These are phyloP conservation scores for Hypsopygia costalis DNA, from an alignment of 2,888 invertebrate species.

Conservation along the genomic window DNA sequence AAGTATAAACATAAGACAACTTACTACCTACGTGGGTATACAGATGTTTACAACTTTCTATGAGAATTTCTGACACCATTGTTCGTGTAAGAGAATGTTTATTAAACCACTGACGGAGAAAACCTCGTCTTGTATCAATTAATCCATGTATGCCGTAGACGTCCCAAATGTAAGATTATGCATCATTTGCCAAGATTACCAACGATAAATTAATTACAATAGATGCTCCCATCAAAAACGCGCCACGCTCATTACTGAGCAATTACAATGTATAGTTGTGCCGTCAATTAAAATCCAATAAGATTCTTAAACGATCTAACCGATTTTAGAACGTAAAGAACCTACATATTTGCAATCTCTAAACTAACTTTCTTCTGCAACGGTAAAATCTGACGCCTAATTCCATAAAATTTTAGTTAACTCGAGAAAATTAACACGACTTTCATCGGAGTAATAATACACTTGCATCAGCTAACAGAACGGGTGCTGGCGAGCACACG, in stretches of 20 bases:
- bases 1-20: constrained; percentile 16
- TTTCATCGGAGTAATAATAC: constrained; percentile 37
- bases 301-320: constrained; percentile 46
- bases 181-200: not conserved
- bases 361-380: constrained; percentile 64
- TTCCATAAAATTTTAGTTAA: constrained; percentile 33
- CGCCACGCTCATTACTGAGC: constrained; percentile 10
- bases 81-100: constrained; percentile 25
- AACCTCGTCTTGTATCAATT: constrained; percentile 3
- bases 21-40: constrained; percentile 26
- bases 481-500: constrained; percentile 28
- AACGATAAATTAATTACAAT: constrained; percentile 2
- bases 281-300: constrained; percentile 50
- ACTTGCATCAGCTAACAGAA: constrained; percentile 28
- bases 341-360: constrained; percentile 43
- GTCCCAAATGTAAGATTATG: no score
- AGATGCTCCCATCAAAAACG: constrained; percentile 12
- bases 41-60: constrained; percentile 63
- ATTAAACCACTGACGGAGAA: constrained; percentile 12
- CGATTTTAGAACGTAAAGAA: constrained; percentile 41
- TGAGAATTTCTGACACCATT: constrained; percentile 53
- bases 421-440: constrained; percentile 34
- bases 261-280: constrained; percentile 19
- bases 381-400: constrained; percentile 53
- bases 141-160: not conserved